Evolutionary conservation across 2,113 vertebrate genomes (phyloP), one percentile per base, ranked within the genome.

Genomic region (Seriola rivoliana): DNA sequence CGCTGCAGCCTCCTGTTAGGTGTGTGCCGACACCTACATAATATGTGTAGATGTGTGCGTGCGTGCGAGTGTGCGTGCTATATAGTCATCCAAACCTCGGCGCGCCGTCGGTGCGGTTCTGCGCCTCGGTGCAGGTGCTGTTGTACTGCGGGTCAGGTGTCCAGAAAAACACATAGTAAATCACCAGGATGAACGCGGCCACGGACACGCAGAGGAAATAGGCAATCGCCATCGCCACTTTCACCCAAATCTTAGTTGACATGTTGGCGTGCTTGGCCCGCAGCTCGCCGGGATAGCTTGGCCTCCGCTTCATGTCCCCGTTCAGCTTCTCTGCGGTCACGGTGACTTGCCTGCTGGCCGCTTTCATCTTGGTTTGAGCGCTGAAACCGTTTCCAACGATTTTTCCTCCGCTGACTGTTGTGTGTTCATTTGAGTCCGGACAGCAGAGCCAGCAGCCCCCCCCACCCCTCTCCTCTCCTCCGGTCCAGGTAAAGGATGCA

Each of bases 131-230:
- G 85, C 72, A 86, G 71, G 29, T 90, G 68, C 1, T 67, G 91
- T 81, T 69, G 75, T 25, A 8, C 9, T 14, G 60, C 38, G 36
- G 5, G 17, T 78, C 84, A 19, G 95, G 94, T 0, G 74, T 94
- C 97, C 97, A 97, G 91, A 97, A 96, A 17, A 97, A 88, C 10
- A 95, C 95, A 36, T 97, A 97, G 83, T 96, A 97, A n/a, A 97
- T 94, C 0, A 96, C 97, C 73, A 97, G 93, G 44, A 97, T 90
- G 86, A 97, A 95, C 0, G 97, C 95, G 2, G 95, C 95, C 85
- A 97, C 78, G 14, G 96, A 97, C 64, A 97, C 96, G 88, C 96
- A 96, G 42, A 98, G 85, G 79, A 97, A 96, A 90, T 97, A 97
- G 0, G 95, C 94, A 57, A 96, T 93, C 0, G 96, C 95, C 59